These are phyloP conservation scores for Stenodera caucasica DNA, from an alignment of 2,888 invertebrate species.

Conservation along the genomic window DNA sequence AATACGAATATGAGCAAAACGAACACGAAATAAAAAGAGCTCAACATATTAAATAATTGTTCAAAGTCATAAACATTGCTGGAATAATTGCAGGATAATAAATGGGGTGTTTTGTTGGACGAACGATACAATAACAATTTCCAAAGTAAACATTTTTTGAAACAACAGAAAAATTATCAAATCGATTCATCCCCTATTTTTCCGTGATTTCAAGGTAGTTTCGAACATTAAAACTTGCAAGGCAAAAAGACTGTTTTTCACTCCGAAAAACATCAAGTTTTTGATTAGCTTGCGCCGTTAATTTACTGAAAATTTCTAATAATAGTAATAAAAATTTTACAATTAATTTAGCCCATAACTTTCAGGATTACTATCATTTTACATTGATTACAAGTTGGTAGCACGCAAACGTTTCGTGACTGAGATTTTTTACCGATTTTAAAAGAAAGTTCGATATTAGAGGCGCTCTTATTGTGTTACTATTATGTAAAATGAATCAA, in stretches of 20 bases:
- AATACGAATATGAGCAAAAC: neutral
- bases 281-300: no score
- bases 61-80: neutral
- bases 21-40: neutral
- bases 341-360: slow-evolving; percentile 16
- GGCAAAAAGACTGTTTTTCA: no score
- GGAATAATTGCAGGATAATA: neutral
- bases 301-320: neutral
- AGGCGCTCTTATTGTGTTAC: neutral
- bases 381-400: slow-evolving; percentile 1
- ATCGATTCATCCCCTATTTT: no score
- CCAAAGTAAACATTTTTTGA: no score
- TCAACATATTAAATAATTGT: neutral
- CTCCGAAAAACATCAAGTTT: no score
- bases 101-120: neutral
- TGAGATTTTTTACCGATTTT: neutral
- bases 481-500: neutral
- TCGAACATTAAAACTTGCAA: no score
- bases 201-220: no score
- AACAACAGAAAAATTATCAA: no score
- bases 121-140: no score
- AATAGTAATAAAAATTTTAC: slow-evolving; percentile 6
- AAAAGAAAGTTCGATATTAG: neutral
- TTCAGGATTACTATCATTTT: slow-evolving; percentile 10
- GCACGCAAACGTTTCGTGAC: slow-evolving; percentile 16